These are phyloP conservation scores for Neosilurus hyrtlii DNA, from an alignment of 2,797 vertebrate genomes.

Conservation along the genomic window DNA sequence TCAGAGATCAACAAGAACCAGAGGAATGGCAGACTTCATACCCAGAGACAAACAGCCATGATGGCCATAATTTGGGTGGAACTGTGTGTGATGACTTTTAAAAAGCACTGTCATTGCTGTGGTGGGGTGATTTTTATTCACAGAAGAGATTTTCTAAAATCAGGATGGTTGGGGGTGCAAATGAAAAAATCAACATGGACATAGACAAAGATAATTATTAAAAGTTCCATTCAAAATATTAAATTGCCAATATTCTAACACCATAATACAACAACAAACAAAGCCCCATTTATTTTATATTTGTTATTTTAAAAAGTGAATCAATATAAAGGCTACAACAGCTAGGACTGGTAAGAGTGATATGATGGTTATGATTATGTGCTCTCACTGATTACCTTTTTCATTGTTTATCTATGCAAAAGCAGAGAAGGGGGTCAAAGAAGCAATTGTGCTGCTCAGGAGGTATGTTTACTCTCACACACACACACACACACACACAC, in stretches of 20 bases:
- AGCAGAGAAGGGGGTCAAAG: background rate
- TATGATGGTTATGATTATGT: background rate
- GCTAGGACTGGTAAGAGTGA: background rate
- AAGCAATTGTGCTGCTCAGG: conserved; percentile 6
- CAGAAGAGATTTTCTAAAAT: background rate
- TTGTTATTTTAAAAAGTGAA: background rate
- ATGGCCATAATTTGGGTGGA: background rate
- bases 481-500: background rate
- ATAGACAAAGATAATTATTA: background rate
- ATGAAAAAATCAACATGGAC: background rate
- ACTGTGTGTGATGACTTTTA: background rate
- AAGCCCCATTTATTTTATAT: background rate
- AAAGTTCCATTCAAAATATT: background rate
- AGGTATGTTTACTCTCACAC: background rate
- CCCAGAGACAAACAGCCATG: background rate
- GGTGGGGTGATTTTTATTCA: background rate
- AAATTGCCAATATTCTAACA: background rate
- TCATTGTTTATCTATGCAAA: background rate
- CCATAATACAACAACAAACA: background rate
- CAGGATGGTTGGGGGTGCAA: background rate
- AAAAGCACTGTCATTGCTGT: background rate
- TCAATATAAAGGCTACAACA: background rate
- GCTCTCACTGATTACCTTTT: background rate
- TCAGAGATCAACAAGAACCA: background rate
- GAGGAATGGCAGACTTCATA: background rate